Evolutionary conservation across 2,888 invertebrate genomes (phyloP).

Genomic region (Cetonia aurata): DNA sequence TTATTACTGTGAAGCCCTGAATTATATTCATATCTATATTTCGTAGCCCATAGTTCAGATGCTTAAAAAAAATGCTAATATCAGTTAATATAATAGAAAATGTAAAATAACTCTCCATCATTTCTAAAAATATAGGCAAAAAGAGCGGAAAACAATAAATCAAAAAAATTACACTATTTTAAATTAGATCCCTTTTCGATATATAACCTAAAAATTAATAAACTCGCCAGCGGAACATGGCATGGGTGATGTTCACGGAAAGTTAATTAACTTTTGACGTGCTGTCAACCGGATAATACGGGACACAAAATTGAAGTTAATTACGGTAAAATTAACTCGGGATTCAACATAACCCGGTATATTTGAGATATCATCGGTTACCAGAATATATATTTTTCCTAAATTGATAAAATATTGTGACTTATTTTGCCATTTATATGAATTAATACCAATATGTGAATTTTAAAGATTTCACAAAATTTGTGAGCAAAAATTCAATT

Average conservation of each 20-base stretch:
- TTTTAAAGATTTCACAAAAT: too few relatives aligned
- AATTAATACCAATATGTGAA: too few relatives aligned
- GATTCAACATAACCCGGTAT: too few relatives aligned
- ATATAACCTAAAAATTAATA: constrained; percentile 27
- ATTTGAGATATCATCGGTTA: too few relatives aligned
- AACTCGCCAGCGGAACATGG: background rate
- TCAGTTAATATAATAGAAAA: background rate
- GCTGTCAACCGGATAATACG: constrained; percentile 30
- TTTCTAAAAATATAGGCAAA: constrained; percentile 5
- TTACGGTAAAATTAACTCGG: constrained; percentile 20
- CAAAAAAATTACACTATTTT: background rate
- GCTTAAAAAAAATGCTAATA: constrained; percentile 8
- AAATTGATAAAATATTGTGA: too few relatives aligned
- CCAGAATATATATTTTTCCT: too few relatives aligned
- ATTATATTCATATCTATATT: constrained; percentile 18
- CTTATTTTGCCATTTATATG: too few relatives aligned
- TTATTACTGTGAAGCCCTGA: constrained; percentile 10
- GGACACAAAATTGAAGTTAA: constrained; percentile 38
- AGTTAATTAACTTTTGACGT: constrained; percentile 35
- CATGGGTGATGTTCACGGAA: background rate
- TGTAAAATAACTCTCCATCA: too few relatives aligned
- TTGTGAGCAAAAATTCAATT: too few relatives aligned
- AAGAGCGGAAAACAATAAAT: background rate
- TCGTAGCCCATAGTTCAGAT: constrained; percentile 5
- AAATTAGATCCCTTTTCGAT: constrained; percentile 8